Percentiles rank a stretch among this genome's conserved stretches.
phyloP scores from a whole-genome alignment of 2,797 vertebrate species.

The Anabacerthia variegaticeps region DNA sequence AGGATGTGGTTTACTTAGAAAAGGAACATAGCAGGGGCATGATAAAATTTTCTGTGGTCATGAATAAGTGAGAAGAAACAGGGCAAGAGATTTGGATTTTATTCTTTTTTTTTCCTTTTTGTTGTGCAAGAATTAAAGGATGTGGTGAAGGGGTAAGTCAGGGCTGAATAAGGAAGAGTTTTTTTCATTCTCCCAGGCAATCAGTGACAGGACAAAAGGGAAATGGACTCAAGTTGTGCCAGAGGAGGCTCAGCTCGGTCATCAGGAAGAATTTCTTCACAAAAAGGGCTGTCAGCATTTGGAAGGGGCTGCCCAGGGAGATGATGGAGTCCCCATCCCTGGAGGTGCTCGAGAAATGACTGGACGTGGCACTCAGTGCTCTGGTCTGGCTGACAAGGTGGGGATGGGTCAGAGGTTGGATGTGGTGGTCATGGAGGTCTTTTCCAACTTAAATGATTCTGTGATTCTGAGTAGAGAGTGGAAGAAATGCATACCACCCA shows the following conservation, averaged over 20 bases:
- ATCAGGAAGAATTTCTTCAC: not conserved
- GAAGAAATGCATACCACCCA: not conserved
- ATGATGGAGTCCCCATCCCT: not conserved
- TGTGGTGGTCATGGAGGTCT: fast-evolving
- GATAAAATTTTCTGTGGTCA: not conserved
- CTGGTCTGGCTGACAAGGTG: not conserved
- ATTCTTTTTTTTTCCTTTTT: not conserved
- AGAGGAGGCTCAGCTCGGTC: not conserved
- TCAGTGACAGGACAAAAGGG: fast-evolving
- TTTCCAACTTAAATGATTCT: not conserved
- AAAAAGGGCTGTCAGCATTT: not conserved
- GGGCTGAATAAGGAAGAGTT: not conserved
- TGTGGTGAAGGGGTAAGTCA: not conserved
- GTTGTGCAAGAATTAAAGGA: not conserved
- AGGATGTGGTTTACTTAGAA: not conserved
- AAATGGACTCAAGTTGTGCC: not conserved
- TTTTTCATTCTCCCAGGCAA: not conserved
- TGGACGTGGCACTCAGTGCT: not conserved
- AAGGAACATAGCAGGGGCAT: not conserved
- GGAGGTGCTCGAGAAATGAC: not conserved
- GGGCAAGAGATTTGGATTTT: not conserved
- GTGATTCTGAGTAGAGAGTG: not conserved
- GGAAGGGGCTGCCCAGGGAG: not conserved
- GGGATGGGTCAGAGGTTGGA: fast-evolving
- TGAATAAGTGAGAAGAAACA: not conserved